Evolutionary conservation across 2,797 vertebrate genomes (phyloP), one percentile per base, ranked within the genome.

Genomic region (Myoxocephalus aenaeus): DNA sequence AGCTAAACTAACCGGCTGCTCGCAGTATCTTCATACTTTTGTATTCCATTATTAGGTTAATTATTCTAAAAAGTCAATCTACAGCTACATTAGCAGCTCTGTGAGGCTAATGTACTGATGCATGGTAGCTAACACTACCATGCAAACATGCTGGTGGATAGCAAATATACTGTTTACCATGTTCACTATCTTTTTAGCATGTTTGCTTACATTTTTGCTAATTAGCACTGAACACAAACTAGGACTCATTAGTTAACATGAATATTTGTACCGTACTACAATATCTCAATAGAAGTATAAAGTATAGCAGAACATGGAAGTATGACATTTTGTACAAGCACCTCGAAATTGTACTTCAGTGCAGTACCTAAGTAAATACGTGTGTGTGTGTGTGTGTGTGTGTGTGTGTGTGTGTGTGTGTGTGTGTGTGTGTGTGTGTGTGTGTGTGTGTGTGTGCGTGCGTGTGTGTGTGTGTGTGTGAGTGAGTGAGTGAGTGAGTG

Each of bases 391-490:
- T 34, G 34, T 34, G 34, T 40, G 68, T 80, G 77, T 62, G 32
- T 59, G 22, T 32, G 38, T 40, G 59, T 80, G 67, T 70, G 42
- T 80, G 79, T 1, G 5, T 7, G 34, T 8, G 34, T 34, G 65
- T 58, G 62, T 80, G 50, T 79, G 42, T 66, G 51, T 64, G 54
- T 66, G 50, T 76, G 62, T 34, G 34, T 34, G 34, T 40, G 68
- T 80, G 77, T 62, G 32, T 59, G 22, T 32, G 38, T 40, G 59
- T 80, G 67, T 70, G 42, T 80, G 79, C 1, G 5, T 7, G 34
- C 1, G 34, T 34, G 65, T 58, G 62, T 80, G 50, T 79, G 42
- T 66, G 51, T 64, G 54, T 66, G 50, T 76, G 62, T 78, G 22
- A 2, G 32, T 2, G 32, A 32, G 32, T 2, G 32, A 32, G 32